Percentiles rank a stretch among this genome's conserved stretches.
These are phyloP conservation scores for Calcarius lapponicus DNA, from an alignment of 2,797 vertebrate species.

Conservation along the genomic window DNA sequence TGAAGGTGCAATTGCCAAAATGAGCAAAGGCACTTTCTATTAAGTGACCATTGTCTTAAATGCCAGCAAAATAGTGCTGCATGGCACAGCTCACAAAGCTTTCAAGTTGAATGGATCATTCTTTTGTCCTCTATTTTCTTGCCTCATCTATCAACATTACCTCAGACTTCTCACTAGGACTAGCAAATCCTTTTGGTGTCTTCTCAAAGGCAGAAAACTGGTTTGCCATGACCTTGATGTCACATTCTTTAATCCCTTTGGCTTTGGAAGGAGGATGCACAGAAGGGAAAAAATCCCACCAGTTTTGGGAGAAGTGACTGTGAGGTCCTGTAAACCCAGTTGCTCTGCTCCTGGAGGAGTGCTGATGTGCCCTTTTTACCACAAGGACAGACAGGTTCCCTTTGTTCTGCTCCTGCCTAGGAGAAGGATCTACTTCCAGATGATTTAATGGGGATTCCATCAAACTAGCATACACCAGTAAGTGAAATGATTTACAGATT, in stretches of 20 bases:
- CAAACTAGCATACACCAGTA: slow-evolving; percentile 36
- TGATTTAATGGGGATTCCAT: slow-evolving; percentile 55
- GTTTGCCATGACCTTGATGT: background rate
- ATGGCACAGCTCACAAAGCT: background rate
- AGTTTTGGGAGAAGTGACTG: background rate
- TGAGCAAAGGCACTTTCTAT: background rate
- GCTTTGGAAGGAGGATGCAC: background rate
- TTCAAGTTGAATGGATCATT: background rate
- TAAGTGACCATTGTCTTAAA: background rate
- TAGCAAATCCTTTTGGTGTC: background rate
- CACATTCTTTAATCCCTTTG: background rate
- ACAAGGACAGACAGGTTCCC: background rate
- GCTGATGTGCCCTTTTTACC: slow-evolving; percentile 19
- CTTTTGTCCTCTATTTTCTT: background rate
- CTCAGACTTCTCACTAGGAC: background rate
- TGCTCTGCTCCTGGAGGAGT: background rate
- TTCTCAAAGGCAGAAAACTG: background rate
- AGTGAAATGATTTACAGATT: slow-evolving; percentile 66
- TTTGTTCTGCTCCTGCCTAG: slow-evolving; percentile 35
- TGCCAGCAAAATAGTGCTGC: background rate
- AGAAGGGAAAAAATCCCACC: background rate
- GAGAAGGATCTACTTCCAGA: slow-evolving; percentile 32
- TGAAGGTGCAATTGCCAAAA: background rate
- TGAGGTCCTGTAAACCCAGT: slow-evolving; percentile 2
- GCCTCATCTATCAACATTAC: background rate